phyloP scores from a whole-genome alignment of 2,113 vertebrate genomes.

The Pica pica region DNA sequence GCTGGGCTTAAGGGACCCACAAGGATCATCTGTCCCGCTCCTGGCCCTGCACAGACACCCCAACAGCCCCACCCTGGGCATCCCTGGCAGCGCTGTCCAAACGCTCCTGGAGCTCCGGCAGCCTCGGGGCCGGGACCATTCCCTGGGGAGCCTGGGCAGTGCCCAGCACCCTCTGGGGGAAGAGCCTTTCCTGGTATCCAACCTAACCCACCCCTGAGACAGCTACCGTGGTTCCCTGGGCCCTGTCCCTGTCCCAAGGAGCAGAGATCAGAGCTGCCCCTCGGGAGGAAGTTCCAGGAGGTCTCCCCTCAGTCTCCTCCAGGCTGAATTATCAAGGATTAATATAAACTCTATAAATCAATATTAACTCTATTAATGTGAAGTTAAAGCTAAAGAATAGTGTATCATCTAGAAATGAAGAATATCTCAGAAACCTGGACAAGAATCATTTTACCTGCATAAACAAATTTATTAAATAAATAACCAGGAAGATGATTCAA shows the following conservation, averaged over 20 bases:
- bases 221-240: rapidly evolving
- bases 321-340: neutral
- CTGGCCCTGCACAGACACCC: neutral
- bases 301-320: neutral
- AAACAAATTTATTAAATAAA: neutral
- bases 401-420: neutral
- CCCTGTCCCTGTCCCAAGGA: neutral
- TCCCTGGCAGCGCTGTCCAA: rapidly evolving
- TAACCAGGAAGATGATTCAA: neutral
- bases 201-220: rapidly evolving
- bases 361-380: neutral
- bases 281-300: neutral
- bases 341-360: neutral
- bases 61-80: neutral
- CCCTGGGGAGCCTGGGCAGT: neutral
- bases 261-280: rapidly evolving
- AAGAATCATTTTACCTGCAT: neutral
- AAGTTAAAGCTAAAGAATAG: neutral
- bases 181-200: neutral
- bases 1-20: neutral
- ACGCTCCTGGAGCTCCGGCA: neutral
- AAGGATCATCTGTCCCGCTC: neutral
- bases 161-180: neutral
- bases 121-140: neutral
- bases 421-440: neutral